Conservation (phyloP, 2,888 invertebrate genomes). For the Linnaemya tessellans region DNA sequence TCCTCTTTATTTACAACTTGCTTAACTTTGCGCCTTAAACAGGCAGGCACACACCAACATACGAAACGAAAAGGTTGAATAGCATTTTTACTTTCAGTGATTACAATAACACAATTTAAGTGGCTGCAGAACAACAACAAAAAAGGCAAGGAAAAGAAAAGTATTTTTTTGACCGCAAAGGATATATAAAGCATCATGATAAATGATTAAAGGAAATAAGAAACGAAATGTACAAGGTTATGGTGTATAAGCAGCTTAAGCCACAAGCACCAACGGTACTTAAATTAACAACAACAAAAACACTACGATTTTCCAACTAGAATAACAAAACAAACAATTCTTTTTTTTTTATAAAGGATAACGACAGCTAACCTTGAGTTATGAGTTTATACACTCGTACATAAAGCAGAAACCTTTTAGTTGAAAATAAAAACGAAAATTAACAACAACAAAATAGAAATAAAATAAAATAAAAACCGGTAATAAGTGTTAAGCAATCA, state of each 20-base stretch:
- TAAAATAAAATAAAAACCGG: neutral
- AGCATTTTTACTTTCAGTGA: constrained; percentile 27
- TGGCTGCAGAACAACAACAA: constrained; percentile 18
- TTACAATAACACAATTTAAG: constrained; percentile 32
- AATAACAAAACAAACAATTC: neutral
- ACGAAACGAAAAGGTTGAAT: constrained; percentile 12
- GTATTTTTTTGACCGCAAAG: constrained; percentile 48
- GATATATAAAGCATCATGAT: constrained; percentile 64
- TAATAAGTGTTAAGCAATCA: neutral
- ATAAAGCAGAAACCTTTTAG: neutral
- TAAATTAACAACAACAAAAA: neutral
- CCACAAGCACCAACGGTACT: constrained; percentile 17
- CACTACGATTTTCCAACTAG: neutral
- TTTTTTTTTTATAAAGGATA: neutral
- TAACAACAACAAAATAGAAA: no score
- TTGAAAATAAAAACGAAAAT: neutral
- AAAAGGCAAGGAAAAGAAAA: constrained; percentile 14
- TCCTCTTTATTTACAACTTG: neutral
- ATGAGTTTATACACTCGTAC: neutral
- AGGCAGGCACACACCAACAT: neutral
- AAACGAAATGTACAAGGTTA: constrained; percentile 52
- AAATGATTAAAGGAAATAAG: constrained; percentile 68
- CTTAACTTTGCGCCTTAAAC: constrained; percentile 23
- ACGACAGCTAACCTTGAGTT: constrained; percentile 14
- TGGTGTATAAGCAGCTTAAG: constrained; percentile 4